phyloP scores from a whole-genome alignment of 2,888 invertebrate species.

The Eupsilia transversa region DNA sequence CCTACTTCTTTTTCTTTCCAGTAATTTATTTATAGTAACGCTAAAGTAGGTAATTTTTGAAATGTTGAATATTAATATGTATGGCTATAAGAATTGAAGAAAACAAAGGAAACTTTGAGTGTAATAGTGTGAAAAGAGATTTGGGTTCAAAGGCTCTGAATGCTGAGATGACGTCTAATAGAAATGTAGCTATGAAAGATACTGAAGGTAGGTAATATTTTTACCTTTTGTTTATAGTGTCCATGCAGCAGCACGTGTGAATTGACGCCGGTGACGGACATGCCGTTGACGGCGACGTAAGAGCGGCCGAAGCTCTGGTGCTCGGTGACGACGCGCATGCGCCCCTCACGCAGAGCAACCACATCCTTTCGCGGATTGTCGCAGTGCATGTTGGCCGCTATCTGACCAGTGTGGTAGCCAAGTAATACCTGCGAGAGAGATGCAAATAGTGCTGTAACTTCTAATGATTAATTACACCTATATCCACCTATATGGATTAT shows the following conservation, averaged over 20 bases:
- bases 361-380: constrained; percentile 89
- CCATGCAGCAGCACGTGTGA: constrained; percentile 81
- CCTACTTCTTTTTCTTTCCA: background rate
- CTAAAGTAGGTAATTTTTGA: too few relatives aligned
- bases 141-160: background rate
- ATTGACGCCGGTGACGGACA: constrained; percentile 80
- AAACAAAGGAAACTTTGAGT: background rate
- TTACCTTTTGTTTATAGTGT: constrained; percentile 80
- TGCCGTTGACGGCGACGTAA: constrained; percentile 79
- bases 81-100: too few relatives aligned
- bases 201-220: background rate
- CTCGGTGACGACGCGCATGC: constrained; percentile 90
- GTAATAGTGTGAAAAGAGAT: background rate
- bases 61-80: background rate
- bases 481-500: too few relatives aligned
- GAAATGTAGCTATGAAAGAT: background rate
- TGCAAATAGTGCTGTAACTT: background rate
- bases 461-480: background rate
- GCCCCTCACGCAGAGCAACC: constrained; percentile 87
- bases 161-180: background rate
- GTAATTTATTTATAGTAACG: background rate
- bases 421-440: constrained; percentile 83
- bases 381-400: constrained; percentile 94
- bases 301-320: constrained; percentile 89
- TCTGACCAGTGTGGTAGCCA: constrained; percentile 92